phyloP scores from a whole-genome alignment of 2,113 vertebrate species.

The Ahaetulla prasina region DNA sequence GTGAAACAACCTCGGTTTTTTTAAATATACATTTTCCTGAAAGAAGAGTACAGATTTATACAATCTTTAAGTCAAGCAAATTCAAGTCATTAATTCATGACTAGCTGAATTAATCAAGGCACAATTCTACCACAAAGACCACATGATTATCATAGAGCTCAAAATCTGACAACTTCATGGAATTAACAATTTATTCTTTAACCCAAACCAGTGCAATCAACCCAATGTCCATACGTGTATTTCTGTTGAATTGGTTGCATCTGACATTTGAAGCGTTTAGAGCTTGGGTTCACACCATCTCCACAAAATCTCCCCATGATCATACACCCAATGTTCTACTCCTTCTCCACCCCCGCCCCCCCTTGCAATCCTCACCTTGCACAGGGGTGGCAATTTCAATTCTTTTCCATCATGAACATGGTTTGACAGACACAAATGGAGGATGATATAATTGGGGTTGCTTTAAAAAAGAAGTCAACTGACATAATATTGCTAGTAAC shows the following conservation, averaged over 20 bases:
- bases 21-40: background rate
- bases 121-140: background rate
- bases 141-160: background rate
- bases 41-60: background rate
- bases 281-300: background rate
- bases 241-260: slow-evolving; percentile 28
- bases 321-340: background rate
- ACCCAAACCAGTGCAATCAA: slow-evolving; percentile 37
- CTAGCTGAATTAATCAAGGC: slow-evolving; percentile 9
- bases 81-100: background rate
- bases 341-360: background rate
- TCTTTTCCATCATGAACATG: slow-evolving; percentile 17
- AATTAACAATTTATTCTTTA: slow-evolving; percentile 29
- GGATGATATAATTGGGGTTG: slow-evolving; percentile 66
- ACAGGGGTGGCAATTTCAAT: background rate
- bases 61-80: background rate
- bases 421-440: slow-evolving; percentile 49
- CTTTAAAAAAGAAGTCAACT: slow-evolving; percentile 60
- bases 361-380: background rate
- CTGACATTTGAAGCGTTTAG: slow-evolving; percentile 17
- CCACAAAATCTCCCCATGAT: background rate
- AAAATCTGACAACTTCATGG: slow-evolving; percentile 4
- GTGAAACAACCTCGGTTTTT: no score
- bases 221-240: slow-evolving; percentile 8
- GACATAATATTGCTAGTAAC: slow-evolving; percentile 71